phyloP scores from a whole-genome alignment of 2,888 invertebrate species.

The Spicauda simplicius region DNA sequence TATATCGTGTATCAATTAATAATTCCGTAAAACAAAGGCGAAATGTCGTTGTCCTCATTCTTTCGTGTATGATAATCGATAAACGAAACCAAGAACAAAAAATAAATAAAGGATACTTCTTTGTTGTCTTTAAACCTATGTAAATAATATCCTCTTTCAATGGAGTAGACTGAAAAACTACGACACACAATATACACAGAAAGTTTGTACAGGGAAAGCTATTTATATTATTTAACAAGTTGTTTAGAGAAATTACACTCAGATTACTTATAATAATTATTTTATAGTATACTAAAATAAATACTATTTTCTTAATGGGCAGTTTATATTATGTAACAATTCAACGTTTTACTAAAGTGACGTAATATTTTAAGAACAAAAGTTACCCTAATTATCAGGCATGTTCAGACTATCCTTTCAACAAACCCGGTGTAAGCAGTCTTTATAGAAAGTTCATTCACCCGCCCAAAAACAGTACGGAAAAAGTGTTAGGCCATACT shows the following conservation, averaged over 20 bases:
- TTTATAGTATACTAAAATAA: too few species aligned
- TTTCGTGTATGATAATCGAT: not conserved
- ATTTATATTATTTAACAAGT: not conserved
- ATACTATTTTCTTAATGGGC: too few species aligned
- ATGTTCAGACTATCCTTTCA: not conserved
- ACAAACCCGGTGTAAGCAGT: not conserved
- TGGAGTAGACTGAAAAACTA: conserved; percentile 12
- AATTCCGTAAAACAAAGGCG: too few species aligned
- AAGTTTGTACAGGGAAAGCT: not conserved
- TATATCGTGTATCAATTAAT: too few species aligned
- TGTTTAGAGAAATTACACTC: too few species aligned
- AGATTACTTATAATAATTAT: too few species aligned
- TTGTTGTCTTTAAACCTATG: conserved; percentile 12
- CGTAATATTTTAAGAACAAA: not conserved
- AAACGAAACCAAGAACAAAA: not conserved
- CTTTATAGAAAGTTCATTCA: conserved; percentile 16
- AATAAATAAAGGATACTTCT: conserved; percentile 24
- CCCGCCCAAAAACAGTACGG: conserved; percentile 19
- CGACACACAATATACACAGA: not conserved
- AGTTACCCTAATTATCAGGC: not conserved
- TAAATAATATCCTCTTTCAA: conserved; percentile 25
- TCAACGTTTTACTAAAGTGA: not conserved
- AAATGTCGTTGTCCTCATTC: not conserved
- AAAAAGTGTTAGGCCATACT: conserved; percentile 1
- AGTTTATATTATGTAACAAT: not conserved